Evolutionary conservation across 2,888 invertebrate species (phyloP).

Genomic region (Luperina nickerlii): DNA sequence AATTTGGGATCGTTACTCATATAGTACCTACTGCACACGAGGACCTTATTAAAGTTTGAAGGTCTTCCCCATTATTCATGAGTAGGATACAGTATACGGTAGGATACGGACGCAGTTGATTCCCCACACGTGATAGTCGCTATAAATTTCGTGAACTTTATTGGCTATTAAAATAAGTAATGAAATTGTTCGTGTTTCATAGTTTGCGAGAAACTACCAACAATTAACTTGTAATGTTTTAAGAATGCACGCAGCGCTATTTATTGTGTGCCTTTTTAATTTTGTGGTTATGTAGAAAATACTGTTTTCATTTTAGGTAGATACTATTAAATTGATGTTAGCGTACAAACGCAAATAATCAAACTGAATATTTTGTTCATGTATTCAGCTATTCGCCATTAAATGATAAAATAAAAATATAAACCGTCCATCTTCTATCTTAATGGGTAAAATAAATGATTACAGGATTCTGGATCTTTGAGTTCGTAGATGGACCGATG

Average conservation of each 20-base stretch:
- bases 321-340: background rate
- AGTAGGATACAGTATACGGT: conserved; percentile 65
- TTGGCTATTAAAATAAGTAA: conserved; percentile 89
- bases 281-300: background rate
- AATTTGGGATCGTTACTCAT: conserved; percentile 81
- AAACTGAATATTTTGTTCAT: background rate
- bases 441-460: background rate
- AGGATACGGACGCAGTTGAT: conserved; percentile 80
- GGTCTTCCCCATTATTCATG: conserved; percentile 85
- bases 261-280: conserved; percentile 23
- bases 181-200: conserved; percentile 79
- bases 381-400: background rate
- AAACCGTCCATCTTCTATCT: background rate
- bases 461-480: background rate
- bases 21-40: conserved; percentile 65
- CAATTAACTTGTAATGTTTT: conserved; percentile 49
- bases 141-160: conserved; percentile 87
- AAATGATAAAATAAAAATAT: background rate
- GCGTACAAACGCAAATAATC: no score
- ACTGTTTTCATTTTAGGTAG: background rate
- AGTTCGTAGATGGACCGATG: no score
- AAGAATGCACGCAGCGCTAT: conserved; percentile 26
- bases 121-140: conserved; percentile 85
- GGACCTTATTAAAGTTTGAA: conserved; percentile 88
- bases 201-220: conserved; percentile 18